Base-by-base conservation (phyloP, 2,113 vertebrate species). In the Chlamydotis undulata region DNA sequence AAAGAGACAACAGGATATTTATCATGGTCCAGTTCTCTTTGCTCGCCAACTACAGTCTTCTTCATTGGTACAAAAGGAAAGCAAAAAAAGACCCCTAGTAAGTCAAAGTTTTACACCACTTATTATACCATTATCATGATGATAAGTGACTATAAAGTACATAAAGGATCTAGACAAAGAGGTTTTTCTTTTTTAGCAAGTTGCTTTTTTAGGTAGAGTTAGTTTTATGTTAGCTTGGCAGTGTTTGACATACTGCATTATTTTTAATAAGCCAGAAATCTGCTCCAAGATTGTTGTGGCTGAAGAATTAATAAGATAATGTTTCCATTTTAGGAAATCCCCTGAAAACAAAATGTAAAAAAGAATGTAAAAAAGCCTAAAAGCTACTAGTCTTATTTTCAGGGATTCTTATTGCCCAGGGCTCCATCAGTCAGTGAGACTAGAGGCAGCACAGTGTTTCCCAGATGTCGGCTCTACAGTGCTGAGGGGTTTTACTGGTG, bases 281-380 rank as follows among this genome's bases (percentile, higher is more conserved):
- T 57, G 19, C 35, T 79, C 52, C 31, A 71, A 45, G 63, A 89
- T 89, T 63, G 37, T 86, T 90, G 50, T 70, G 68, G 61, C 47
- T 63, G 21, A 64, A 76, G 63, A 61, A 83, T 77, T 95, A 90
- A 89, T 74, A 86, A 83, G 71, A 50, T 52, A 90, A 90, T 69
- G 24, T 81, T 92, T 86, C 73, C 75, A 78, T 86, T 92, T 90
- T 64, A 80, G 47, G 83, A 93, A 96, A 90, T 89, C 22, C 33
- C 45, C 86, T 84, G 79, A 90, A 96, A 97, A 92, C 18, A 83
- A 90, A 86, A 86, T 23, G 16, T 43, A 28, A 86, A 69, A 76
- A 73, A 39, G 7, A 86, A 86, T 23, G 14, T 43, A 28, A 86
- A 69, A 76, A 73, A 39, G 8, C 8, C 5, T 74, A 47, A 80